A percentile compares a stretch with the other conserved stretches of the same genome.
Conservation (phyloP, 2,113 vertebrate species). For the Fregata magnificens region DNA sequence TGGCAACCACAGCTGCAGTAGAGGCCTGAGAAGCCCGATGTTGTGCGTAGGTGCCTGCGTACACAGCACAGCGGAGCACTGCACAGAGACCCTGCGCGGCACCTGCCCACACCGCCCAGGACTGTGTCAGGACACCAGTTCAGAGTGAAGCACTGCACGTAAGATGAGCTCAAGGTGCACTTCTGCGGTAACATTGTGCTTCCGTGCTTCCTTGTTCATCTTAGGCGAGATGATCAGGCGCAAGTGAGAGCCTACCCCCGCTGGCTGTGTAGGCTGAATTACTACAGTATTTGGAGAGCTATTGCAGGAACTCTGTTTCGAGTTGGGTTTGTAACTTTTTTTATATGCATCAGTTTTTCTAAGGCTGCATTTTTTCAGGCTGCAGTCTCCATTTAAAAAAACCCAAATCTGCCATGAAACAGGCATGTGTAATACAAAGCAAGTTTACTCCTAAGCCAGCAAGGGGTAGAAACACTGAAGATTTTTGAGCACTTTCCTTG, state of each 20-base stretch:
- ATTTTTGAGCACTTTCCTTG: neutral
- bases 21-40: fast-evolving
- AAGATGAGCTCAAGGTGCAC: neutral
- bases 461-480: neutral
- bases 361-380: neutral
- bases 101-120: no score
- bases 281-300: neutral
- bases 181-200: neutral
- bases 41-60: no score
- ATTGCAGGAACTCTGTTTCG: neutral
- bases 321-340: neutral
- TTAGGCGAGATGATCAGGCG: fast-evolving
- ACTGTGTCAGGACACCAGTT: fast-evolving
- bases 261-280: neutral
- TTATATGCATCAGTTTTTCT: neutral
- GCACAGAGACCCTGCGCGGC: neutral
- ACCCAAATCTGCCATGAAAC: neutral
- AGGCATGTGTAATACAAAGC: neutral
- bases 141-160: fast-evolving
- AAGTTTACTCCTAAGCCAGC: neutral
- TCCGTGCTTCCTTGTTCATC: neutral
- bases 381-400: neutral
- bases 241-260: neutral
- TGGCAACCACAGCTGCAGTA: no score
- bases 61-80: no score